phyloP scores from a whole-genome alignment of 2,113 vertebrate genomes.

The Colossoma macropomum region DNA sequence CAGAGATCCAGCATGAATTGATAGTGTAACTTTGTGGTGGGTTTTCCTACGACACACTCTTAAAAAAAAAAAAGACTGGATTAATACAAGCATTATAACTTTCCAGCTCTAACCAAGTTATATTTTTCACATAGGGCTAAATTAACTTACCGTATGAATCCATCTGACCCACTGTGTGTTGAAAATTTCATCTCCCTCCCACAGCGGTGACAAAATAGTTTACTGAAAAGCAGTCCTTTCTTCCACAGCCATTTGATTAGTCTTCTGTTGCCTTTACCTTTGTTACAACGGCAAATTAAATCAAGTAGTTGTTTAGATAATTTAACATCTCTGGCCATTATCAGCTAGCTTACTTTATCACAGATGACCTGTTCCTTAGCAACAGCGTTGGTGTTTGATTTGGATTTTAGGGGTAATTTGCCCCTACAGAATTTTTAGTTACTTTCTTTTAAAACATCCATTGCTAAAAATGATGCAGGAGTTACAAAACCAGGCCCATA shows the following conservation, averaged over 20 bases:
- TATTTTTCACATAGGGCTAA: neutral
- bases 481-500: too few species aligned
- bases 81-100: neutral
- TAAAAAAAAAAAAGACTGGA: neutral
- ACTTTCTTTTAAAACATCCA: too few species aligned
- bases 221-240: neutral
- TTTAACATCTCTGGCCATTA: too few species aligned
- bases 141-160: constrained; percentile 3
- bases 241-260: neutral
- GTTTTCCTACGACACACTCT: neutral
- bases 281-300: neutral
- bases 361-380: too few species aligned
- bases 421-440: too few species aligned
- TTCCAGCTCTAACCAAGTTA: neutral
- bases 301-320: too few species aligned
- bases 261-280: neutral
- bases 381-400: too few species aligned
- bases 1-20: constrained; percentile 11
- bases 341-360: too few species aligned
- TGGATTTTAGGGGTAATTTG: too few species aligned
- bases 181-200: neutral
- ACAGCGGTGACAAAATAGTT: neutral
- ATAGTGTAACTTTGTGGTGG: neutral
- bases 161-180: constrained; percentile 5
- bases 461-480: too few species aligned